Evolutionary conservation across 2,888 invertebrate species (phyloP).

Genomic region (Lapara coniferarum): DNA sequence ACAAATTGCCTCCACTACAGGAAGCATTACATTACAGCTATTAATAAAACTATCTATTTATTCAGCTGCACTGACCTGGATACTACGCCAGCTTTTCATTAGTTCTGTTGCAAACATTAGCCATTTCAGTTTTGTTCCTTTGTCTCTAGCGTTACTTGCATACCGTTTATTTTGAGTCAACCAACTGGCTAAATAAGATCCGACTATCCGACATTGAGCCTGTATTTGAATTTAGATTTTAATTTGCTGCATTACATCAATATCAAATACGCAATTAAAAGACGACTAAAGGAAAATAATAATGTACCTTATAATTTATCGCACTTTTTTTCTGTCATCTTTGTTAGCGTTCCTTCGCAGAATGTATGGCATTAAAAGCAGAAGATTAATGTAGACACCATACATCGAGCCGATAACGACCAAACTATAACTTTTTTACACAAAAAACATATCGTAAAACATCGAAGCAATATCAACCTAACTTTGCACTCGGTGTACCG

Average conservation of each 20-base stretch:
- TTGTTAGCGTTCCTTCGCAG: background rate
- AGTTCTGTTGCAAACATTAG: constrained; percentile 30
- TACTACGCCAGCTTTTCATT: constrained; percentile 66
- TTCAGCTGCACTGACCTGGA: constrained; percentile 78
- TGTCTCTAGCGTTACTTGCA: constrained; percentile 28
- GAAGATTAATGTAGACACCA: constrained; percentile 17
- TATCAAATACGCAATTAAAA: background rate
- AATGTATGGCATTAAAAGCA: background rate
- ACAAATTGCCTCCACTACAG: constrained; percentile 9
- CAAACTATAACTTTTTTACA: constrained; percentile 2
- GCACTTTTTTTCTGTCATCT: background rate
- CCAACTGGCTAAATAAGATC: background rate
- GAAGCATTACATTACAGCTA: constrained; percentile 43
- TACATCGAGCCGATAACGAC: constrained; percentile 5
- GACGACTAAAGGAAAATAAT: background rate
- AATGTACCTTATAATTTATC: background rate
- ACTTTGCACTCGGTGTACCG: background rate
- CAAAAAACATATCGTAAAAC: constrained; percentile 15
- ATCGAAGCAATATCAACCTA: background rate
- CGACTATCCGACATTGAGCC: background rate
- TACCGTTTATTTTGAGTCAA: constrained; percentile 2
- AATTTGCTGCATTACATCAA: background rate
- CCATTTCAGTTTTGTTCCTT: constrained; percentile 31
- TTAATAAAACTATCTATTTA: constrained; percentile 79
- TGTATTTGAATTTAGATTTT: background rate